These are phyloP conservation scores for Chaunax sp. DNA, from an alignment of 2,797 vertebrate species.

Conservation along the genomic window DNA sequence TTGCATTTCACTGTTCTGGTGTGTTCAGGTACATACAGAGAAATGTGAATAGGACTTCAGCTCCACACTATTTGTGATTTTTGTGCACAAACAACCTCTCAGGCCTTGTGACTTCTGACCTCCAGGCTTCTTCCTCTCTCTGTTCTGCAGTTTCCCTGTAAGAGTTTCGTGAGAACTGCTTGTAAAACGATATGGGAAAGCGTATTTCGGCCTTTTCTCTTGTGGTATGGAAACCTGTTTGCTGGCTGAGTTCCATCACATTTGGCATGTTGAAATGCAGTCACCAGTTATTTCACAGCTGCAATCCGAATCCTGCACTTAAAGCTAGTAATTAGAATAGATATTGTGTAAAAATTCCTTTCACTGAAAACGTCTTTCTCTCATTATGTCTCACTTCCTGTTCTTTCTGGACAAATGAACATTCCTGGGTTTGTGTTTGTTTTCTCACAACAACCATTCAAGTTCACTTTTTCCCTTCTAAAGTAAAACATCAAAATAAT, in stretches of 20 bases:
- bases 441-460: too few relatives aligned
- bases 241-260: slow-evolving; percentile 22
- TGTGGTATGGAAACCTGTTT: slow-evolving; percentile 53
- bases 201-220: slow-evolving; percentile 24
- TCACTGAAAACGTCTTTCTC: background rate
- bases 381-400: background rate
- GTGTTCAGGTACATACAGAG: background rate
- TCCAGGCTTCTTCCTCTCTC: slow-evolving; percentile 29
- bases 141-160: slow-evolving; percentile 20
- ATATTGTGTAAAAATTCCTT: slow-evolving; percentile 20
- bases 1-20: too few relatives aligned
- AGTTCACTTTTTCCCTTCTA: too few relatives aligned
- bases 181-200: slow-evolving; percentile 57
- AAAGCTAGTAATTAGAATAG: slow-evolving; percentile 23
- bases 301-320: slow-evolving; percentile 41
- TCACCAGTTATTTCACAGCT: slow-evolving; percentile 11
- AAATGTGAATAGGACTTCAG: background rate
- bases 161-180: slow-evolving; percentile 24
- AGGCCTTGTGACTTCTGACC: slow-evolving; percentile 46
- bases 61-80: background rate
- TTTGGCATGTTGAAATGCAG: background rate
- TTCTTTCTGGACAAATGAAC: background rate
- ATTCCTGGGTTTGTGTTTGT: background rate
- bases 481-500: too few relatives aligned
- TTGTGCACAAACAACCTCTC: slow-evolving; percentile 35